These are phyloP conservation scores for Halocynthia aurantium DNA, from an alignment of 23 tunicate species.

Conservation along the genomic window DNA sequence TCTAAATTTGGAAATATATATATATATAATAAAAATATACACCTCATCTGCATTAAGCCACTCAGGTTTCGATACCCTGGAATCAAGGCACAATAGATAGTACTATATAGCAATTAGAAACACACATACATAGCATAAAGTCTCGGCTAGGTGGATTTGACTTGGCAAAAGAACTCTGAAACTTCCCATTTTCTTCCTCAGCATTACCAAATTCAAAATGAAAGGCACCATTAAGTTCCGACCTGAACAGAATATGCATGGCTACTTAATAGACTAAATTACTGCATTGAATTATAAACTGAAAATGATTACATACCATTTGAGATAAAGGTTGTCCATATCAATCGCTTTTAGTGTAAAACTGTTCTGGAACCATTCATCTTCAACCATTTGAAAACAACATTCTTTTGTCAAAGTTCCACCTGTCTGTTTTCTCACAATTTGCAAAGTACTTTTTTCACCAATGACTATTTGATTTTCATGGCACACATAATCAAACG, in stretches of 20 bases:
- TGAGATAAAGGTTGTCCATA: not conserved
- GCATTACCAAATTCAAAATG: too few relatives aligned
- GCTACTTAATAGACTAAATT: not conserved
- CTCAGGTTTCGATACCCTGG: too few relatives aligned
- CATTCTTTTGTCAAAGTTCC: not conserved
- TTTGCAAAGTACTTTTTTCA: not conserved
- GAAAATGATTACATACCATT: not conserved
- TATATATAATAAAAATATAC: too few relatives aligned
- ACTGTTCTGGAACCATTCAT: conserved; percentile 8
- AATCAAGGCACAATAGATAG: too few relatives aligned
- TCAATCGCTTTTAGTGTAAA: not conserved
- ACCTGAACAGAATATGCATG: not conserved
- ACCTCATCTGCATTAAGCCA: too few relatives aligned
- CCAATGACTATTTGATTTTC: not conserved
- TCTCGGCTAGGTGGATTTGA: too few relatives aligned
- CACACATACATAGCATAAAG: too few relatives aligned
- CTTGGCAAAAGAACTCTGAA: too few relatives aligned
- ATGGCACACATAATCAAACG: conserved; percentile 7
- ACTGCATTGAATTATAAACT: not conserved
- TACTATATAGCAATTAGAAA: too few relatives aligned
- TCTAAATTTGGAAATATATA: not conserved
- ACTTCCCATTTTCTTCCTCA: too few relatives aligned
- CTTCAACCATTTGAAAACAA: conserved; percentile 7
- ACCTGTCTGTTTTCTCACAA: not conserved
- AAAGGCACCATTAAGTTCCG: too few relatives aligned